These are phyloP conservation scores for Selenia dentaria DNA, from an alignment of 2,888 invertebrate genomes.

Conservation along the genomic window DNA sequence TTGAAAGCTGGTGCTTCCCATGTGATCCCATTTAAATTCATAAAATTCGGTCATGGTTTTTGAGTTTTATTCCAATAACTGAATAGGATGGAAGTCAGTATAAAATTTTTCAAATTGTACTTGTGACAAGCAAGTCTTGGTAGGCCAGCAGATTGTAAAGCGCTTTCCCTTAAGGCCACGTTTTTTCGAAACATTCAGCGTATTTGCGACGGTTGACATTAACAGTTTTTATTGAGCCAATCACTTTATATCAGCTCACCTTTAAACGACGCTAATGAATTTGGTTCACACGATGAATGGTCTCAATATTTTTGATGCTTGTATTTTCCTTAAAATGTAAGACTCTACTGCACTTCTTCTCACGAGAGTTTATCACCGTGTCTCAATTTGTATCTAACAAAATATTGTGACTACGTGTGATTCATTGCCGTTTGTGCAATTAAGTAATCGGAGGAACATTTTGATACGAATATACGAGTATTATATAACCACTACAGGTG, in stretches of 20 bases:
- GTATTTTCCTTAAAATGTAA: slow-evolving; percentile 12
- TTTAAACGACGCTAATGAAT: slow-evolving; percentile 48
- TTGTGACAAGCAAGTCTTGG: too few relatives aligned
- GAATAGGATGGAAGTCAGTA: too few relatives aligned
- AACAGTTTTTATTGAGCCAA: slow-evolving; percentile 45
- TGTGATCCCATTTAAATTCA: too few relatives aligned
- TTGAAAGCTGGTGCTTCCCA: too few relatives aligned
- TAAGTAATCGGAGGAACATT: slow-evolving; percentile 38
- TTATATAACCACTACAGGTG: slow-evolving; percentile 8
- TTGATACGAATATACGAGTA: not conserved
- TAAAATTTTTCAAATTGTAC: too few relatives aligned
- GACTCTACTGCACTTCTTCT: too few relatives aligned
- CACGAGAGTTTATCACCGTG: too few relatives aligned
- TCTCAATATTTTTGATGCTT: slow-evolving; percentile 25
- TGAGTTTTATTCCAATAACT: too few relatives aligned
- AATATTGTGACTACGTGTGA: slow-evolving; percentile 13
- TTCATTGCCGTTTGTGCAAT: slow-evolving; percentile 15
- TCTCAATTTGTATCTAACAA: slow-evolving; percentile 2
- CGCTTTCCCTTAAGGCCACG: slow-evolving; percentile 19
- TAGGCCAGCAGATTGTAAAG: slow-evolving; percentile 20
- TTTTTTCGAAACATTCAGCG: slow-evolving; percentile 18
- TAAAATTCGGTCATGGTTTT: too few relatives aligned
- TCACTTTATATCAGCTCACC: slow-evolving; percentile 41
- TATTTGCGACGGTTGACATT: slow-evolving; percentile 32
- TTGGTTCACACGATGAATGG: slow-evolving; percentile 47